Evolutionary conservation across 2,888 invertebrate species (phyloP), one percentile per base, ranked within the genome.

Genomic region (Steinernema hermaphroditum): DNA sequence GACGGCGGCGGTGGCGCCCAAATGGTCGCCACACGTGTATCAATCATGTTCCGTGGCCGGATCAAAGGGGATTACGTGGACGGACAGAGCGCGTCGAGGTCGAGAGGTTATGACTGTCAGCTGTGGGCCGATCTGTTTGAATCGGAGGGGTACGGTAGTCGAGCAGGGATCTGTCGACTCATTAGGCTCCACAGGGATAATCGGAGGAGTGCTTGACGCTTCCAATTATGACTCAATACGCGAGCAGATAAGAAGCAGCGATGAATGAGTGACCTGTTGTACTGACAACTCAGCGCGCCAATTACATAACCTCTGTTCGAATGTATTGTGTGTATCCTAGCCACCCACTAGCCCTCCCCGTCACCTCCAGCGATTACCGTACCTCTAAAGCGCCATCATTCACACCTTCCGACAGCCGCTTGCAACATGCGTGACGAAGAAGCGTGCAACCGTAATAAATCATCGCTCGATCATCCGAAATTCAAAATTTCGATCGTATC

Each of bases 401-500:
- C 54, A 54, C 54, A 12, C 27, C 54, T 24, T 27, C 54, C 27
- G 54, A 49, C 49, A 49, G 14, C 19, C 54, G 54, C 54, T 54
- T 54, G 54, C 54, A 54, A 54, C 54, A 54, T 24, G 54, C 54
- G 22, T 54, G 22, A 22, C 27, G 24, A 22, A 19, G 2, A 14
- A 24, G 24, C 54, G 54, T 54, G 54, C 22, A 54, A 54, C 54
- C 54, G 54, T 54, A 54, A 54, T 54, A 54, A 54, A 54, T 54
- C 54, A 54, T 46, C 54, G 27, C 24, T 54, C 22, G 24, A 16
- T 54, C 54, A 54, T 54, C 24, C 54, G 27, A 54, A 54, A 54
- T 54, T 54, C 54, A 54, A 54, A 54, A 54, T 54, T 54, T 54
- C 54, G 54, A 54, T 54, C 54, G 24, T 54, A 54, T 54, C 54